phyloP scores from a whole-genome alignment of 2,888 invertebrate genomes.

The Apomyelois bistriatella region DNA sequence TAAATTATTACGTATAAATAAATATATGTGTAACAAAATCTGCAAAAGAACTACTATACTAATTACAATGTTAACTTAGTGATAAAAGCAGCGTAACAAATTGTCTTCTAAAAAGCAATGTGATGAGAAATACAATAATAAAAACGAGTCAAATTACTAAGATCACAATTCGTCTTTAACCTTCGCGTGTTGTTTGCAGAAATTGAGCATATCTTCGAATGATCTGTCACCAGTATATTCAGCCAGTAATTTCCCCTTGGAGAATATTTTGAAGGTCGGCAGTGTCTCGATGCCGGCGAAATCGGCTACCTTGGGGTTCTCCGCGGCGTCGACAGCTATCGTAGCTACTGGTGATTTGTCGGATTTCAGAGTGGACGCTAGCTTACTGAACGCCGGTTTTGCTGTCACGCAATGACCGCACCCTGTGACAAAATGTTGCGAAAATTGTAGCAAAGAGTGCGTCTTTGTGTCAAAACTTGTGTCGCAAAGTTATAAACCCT shows the following conservation, averaged over 20 bases:
- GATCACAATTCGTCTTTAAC: conserved; percentile 68
- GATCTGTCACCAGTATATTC: conserved; percentile 81
- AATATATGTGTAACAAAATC: no score
- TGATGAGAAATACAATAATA: no score
- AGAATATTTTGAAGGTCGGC: conserved; percentile 84
- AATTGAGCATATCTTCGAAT: conserved; percentile 75
- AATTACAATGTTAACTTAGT: no score
- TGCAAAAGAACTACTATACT: no score
- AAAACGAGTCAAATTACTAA: conserved; percentile 10
- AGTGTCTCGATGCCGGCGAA: conserved; percentile 81
- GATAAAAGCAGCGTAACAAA: no score
- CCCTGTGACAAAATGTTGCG: conserved; percentile 81
- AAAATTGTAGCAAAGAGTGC: no score
- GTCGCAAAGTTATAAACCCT: no score
- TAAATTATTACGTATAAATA: no score
- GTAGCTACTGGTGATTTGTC: conserved; percentile 57
- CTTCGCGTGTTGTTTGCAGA: conserved; percentile 51
- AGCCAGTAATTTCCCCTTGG: conserved; percentile 68
- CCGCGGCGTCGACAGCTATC: conserved; percentile 84
- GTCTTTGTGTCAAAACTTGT: no score
- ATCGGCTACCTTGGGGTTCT: conserved; percentile 79
- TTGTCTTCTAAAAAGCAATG: no score
- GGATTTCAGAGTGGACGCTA: conserved; percentile 70
- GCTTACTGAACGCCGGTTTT: conserved; percentile 83
- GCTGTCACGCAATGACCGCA: conserved; percentile 85